Conservation (phyloP, 2,113 vertebrate species). For the Girardinichthys multiradiatus region DNA sequence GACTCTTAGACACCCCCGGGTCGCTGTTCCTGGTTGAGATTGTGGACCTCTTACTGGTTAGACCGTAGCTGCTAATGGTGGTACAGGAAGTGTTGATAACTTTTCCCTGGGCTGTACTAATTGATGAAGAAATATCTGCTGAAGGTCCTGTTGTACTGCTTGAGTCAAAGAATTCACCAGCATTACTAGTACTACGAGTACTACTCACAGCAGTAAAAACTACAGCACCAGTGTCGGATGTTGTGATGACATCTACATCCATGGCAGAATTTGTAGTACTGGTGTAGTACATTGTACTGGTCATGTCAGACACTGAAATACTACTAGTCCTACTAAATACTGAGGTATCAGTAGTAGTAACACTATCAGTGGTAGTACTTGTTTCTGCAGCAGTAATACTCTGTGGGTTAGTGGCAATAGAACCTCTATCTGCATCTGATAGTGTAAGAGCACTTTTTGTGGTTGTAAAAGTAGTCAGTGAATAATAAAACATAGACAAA, state of each 20-base stretch:
- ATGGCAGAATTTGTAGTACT: neutral
- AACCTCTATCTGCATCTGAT: conserved; percentile 13
- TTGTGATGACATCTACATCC: conserved; percentile 5
- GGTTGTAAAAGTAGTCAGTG: neutral
- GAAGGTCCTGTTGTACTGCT: conserved; percentile 7
- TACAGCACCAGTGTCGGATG: neutral
- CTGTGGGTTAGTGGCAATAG: conserved; percentile 5
- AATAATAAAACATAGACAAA: neutral
- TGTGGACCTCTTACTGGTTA: conserved; percentile 13
- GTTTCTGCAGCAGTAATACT: neutral
- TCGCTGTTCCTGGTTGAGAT: conserved; percentile 18
- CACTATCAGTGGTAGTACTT: neutral
- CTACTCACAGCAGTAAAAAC: conserved; percentile 18
- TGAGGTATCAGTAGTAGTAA: neutral
- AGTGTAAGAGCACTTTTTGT: conserved; percentile 7
- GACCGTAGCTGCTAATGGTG: conserved; percentile 8
- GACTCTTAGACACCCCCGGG: conserved; percentile 42
- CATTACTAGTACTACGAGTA: conserved; percentile 9
- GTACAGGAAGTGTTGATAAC: neutral
- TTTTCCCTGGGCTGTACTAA: conserved; percentile 20
- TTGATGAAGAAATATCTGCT: conserved; percentile 1
- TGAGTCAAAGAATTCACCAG: conserved; percentile 13
- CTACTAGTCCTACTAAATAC: neutral
- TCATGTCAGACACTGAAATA: conserved; percentile 5
- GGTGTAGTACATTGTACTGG: neutral